Conservation (phyloP, 1,140 invertebrate genomes). For the Arctopsyche grandis region DNA sequence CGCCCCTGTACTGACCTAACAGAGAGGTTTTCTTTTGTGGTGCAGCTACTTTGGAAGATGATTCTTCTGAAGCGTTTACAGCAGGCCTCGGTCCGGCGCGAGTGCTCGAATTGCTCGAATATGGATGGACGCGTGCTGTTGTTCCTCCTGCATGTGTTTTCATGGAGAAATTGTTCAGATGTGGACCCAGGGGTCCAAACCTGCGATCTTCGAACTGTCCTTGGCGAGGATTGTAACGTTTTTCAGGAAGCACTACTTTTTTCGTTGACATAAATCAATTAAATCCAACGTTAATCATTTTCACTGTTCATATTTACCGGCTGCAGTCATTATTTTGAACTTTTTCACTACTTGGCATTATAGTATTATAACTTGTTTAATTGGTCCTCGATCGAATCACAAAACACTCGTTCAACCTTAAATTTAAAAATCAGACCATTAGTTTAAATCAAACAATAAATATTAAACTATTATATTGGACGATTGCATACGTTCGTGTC, state of each 20-base stretch:
- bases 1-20: slow-evolving; percentile 18
- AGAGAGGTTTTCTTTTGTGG: slow-evolving; percentile 28
- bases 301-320: no score
- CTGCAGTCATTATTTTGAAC: no score
- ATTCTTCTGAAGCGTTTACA: background rate
- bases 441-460: no score
- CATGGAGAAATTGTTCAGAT: slow-evolving; percentile 20
- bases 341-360: no score
- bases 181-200: slow-evolving; percentile 21
- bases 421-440: no score
- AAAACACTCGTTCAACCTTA: no score
- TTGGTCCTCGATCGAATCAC: no score
- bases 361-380: no score
- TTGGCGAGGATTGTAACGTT: background rate
- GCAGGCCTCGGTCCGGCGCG: slow-evolving; percentile 8
- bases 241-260: background rate
- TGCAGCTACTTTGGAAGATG: background rate
- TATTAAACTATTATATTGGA: no score
- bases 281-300: background rate
- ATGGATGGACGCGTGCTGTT: slow-evolving; percentile 32
- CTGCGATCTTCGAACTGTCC: background rate
- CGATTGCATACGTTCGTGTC: no score
- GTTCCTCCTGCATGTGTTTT: slow-evolving; percentile 37
- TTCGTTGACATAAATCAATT: background rate
- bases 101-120: slow-evolving; percentile 19